Conservation (phyloP, 2,113 vertebrate species). For the Campylomormyrus tamandua region DNA sequence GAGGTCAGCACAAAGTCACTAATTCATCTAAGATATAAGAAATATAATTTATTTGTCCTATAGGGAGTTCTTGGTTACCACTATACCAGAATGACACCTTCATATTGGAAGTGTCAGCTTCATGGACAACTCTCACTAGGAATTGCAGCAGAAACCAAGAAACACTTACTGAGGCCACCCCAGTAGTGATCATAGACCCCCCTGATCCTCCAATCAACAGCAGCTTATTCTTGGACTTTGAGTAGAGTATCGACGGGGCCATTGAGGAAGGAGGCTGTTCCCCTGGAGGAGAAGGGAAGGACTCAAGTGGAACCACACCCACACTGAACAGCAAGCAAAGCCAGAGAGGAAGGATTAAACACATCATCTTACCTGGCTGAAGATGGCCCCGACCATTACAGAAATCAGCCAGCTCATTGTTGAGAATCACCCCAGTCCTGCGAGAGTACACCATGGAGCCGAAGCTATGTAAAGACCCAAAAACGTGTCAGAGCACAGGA, state of each 20-base stretch:
- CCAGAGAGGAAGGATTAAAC: not conserved
- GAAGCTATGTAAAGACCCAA: slow-evolving; percentile 60
- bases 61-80: not conserved
- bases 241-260: slow-evolving; percentile 73
- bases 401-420: slow-evolving; percentile 86
- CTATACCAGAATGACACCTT: not conserved
- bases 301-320: not conserved
- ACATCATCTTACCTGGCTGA: slow-evolving; percentile 51
- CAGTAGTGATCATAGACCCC: slow-evolving; percentile 67
- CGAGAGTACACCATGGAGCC: slow-evolving; percentile 78
- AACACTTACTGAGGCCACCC: slow-evolving; percentile 67
- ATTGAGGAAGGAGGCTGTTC: slow-evolving; percentile 86
- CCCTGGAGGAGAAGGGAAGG: slow-evolving; percentile 48
- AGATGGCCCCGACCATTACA: slow-evolving; percentile 50
- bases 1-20: not conserved
- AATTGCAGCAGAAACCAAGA: not conserved
- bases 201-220: slow-evolving; percentile 85
- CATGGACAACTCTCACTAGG: not conserved
- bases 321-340: not conserved
- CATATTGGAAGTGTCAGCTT: not conserved
- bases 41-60: not conserved
- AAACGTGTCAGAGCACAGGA: not conserved
- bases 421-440: slow-evolving; percentile 81
- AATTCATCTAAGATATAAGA: not conserved
- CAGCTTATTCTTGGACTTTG: slow-evolving; percentile 52